Evolutionary conservation across 2,888 invertebrate species (phyloP).

Genomic region (Apodemia mormo): DNA sequence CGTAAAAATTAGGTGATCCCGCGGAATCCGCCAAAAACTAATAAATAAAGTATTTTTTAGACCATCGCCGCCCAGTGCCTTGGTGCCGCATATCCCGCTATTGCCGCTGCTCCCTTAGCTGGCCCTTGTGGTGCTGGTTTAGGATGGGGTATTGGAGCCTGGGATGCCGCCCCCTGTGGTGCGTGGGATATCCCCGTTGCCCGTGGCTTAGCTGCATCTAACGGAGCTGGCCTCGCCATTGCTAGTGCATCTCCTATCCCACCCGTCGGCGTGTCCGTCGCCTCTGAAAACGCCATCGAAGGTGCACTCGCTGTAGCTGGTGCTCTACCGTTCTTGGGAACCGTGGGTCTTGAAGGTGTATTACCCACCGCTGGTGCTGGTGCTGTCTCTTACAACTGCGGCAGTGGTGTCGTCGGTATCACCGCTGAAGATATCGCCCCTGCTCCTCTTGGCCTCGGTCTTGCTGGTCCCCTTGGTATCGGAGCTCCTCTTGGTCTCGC

Average conservation of each 20-base stretch:
- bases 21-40: too few relatives aligned
- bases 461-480: neutral
- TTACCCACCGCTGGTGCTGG: too few relatives aligned
- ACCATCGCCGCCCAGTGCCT: conserved; percentile 28
- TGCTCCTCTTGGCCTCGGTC: too few relatives aligned
- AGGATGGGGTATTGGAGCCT: neutral
- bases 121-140: conserved; percentile 16
- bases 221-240: conserved; percentile 22
- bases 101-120: conserved; percentile 34
- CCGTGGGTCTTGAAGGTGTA: too few relatives aligned
- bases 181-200: neutral
- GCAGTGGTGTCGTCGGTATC: conserved; percentile 22
- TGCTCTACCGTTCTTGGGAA: conserved; percentile 41
- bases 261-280: conserved; percentile 36
- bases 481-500: neutral
- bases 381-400: too few relatives aligned
- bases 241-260: conserved; percentile 41
- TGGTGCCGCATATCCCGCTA: conserved; percentile 24
- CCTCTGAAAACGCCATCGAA: conserved; percentile 44
- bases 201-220: neutral
- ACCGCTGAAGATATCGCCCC: too few relatives aligned
- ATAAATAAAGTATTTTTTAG: conserved; percentile 22
- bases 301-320: conserved; percentile 39
- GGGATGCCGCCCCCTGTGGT: neutral
- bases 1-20: too few relatives aligned